Percentiles rank a stretch among this genome's conserved stretches.
phyloP scores from a whole-genome alignment of 2,888 invertebrate species.

The Hermaeophaga mercurialis region DNA sequence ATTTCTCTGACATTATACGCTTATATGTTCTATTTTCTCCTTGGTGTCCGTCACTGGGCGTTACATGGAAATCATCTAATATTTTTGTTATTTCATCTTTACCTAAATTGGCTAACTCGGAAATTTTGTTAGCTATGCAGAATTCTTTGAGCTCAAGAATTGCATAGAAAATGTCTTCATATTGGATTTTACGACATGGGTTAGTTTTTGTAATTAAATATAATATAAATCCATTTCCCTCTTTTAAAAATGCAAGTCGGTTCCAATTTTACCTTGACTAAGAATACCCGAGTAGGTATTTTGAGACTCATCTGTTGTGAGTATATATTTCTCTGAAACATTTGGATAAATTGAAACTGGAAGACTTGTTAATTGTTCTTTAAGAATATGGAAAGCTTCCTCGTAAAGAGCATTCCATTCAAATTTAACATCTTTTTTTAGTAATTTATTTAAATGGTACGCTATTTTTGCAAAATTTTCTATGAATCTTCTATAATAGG shows the following conservation, averaged over 20 bases:
- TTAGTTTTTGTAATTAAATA: too few species aligned
- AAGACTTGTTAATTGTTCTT: too few species aligned
- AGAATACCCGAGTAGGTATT: slow-evolving; percentile 25
- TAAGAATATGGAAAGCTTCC: too few species aligned
- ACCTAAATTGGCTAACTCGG: too few species aligned
- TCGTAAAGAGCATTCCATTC: neutral
- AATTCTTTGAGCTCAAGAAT: too few species aligned
- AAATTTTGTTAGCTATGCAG: too few species aligned
- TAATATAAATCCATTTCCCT: too few species aligned
- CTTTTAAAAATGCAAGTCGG: slow-evolving; percentile 10
- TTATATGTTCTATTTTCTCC: slow-evolving; percentile 24
- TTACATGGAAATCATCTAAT: slow-evolving; percentile 34
- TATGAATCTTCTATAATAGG: slow-evolving; percentile 26
- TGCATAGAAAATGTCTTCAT: too few species aligned
- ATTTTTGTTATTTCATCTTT: neutral
- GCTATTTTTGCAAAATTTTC: slow-evolving; percentile 8
- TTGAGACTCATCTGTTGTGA: slow-evolving; percentile 28
- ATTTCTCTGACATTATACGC: too few species aligned
- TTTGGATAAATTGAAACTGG: slow-evolving; percentile 19
- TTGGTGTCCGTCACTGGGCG: slow-evolving; percentile 41
- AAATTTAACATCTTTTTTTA: slow-evolving; percentile 21
- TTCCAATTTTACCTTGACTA: slow-evolving; percentile 27
- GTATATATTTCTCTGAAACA: slow-evolving; percentile 28
- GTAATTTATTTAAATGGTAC: slow-evolving; percentile 22
- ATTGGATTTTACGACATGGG: too few species aligned